Evolutionary conservation across 1,140 invertebrate species (phyloP).

Genomic region (Papilio aristodemus): DNA sequence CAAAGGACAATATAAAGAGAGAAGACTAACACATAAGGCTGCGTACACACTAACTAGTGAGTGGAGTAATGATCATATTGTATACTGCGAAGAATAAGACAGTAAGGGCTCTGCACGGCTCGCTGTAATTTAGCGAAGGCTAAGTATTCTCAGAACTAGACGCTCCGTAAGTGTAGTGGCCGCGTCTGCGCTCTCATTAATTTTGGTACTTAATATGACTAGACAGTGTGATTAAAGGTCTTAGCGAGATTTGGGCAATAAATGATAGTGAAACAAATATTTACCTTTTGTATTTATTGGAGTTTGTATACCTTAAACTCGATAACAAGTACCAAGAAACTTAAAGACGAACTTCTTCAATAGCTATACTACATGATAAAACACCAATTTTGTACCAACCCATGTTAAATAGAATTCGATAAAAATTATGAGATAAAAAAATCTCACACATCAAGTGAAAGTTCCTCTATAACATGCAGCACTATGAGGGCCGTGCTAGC

Average conservation of each 20-base stretch:
- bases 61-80: conserved; percentile 10
- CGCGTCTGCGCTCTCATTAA: conserved; percentile 6
- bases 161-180: neutral
- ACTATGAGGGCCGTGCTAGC: no score
- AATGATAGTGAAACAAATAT: neutral
- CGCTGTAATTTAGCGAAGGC: conserved; percentile 1
- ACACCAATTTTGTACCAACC: no score
- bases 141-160: conserved; percentile 10
- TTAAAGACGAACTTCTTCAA: no score
- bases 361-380: no score
- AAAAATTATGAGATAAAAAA: no score
- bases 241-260: neutral
- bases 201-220: conserved; percentile 1
- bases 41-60: neutral
- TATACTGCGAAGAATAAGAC: neutral
- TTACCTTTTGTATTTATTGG: no score
- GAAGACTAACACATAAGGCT: neutral
- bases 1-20: neutral
- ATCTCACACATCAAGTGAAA: no score
- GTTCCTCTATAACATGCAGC: no score
- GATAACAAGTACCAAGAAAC: no score
- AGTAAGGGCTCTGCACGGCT: neutral
- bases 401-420: no score
- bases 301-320: no score
- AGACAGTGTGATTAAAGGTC: neutral